These are phyloP conservation scores for Calonectris borealis DNA, from an alignment of 2,113 vertebrate species.

Conservation along the genomic window DNA sequence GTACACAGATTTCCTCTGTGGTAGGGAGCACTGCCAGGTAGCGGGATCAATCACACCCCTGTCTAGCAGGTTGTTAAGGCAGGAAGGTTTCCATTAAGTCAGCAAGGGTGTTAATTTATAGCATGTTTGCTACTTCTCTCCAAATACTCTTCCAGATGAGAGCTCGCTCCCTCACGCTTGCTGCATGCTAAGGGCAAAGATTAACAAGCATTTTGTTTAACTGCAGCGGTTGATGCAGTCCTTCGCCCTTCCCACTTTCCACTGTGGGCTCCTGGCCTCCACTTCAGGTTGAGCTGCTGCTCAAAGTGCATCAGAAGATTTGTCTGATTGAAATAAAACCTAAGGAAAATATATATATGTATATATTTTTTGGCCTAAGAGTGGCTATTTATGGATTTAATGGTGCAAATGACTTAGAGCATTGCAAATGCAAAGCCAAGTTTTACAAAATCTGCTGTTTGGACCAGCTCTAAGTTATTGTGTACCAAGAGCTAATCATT, in stretches of 20 bases:
- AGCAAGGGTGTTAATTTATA: constrained; percentile 28
- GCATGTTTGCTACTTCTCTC: not conserved
- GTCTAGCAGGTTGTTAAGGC: constrained; percentile 3
- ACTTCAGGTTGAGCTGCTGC: not conserved
- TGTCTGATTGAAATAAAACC: not conserved
- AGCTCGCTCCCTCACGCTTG: not conserved
- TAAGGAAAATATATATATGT: not conserved
- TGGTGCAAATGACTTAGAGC: not conserved
- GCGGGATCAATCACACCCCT: not conserved
- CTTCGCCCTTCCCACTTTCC: not conserved
- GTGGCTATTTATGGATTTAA: not conserved
- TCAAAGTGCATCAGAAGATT: not conserved
- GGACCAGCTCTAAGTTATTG: not conserved
- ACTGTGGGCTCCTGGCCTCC: not conserved
- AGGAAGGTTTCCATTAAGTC: constrained; percentile 41
- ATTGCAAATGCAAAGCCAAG: not conserved
- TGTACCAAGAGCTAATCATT: not conserved
- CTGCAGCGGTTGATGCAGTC: not conserved
- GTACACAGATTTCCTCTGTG: not conserved
- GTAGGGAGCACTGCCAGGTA: not conserved
- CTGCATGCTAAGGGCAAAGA: not conserved
- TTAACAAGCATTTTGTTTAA: not conserved
- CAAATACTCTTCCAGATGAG: not conserved
- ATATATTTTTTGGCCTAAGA: not conserved
- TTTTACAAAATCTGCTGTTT: not conserved